phyloP scores from a whole-genome alignment of 2,113 vertebrate genomes.

The Tupaia chinensis region DNA sequence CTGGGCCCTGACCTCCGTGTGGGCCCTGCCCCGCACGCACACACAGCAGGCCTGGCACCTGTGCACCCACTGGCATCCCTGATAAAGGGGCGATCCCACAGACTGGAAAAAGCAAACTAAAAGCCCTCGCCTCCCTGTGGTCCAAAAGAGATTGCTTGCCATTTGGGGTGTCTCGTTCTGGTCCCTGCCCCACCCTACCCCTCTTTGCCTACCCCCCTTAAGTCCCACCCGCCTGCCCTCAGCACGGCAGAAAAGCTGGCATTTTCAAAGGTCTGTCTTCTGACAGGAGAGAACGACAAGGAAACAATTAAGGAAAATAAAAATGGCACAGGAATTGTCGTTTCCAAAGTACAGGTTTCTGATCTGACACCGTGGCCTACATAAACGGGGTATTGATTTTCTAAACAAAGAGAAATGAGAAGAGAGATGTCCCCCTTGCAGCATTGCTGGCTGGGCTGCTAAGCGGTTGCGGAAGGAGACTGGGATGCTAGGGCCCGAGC shows the following conservation, averaged over 20 bases:
- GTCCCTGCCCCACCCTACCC: not conserved
- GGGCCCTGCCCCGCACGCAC: not conserved
- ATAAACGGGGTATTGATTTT: slow-evolving; percentile 39
- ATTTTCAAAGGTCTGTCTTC: not conserved
- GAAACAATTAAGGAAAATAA: slow-evolving; percentile 42
- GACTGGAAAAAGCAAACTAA: not conserved
- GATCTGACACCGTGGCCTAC: slow-evolving; percentile 4
- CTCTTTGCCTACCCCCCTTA: not conserved
- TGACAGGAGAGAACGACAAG: not conserved
- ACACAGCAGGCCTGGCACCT: no score
- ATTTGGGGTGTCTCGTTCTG: not conserved
- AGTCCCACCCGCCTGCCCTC: accelerated
- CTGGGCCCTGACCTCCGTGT: not conserved
- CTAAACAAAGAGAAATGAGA: slow-evolving; percentile 58
- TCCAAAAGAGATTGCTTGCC: not conserved
- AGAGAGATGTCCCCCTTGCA: not conserved
- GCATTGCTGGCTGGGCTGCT: accelerated
- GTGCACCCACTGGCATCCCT: not conserved
- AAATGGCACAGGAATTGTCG: not conserved
- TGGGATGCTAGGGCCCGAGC: accelerated
- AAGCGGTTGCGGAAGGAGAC: not conserved
- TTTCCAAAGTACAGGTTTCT: slow-evolving; percentile 24
- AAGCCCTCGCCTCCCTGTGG: accelerated
- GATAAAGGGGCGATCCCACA: not conserved
- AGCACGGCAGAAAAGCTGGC: not conserved